Evolutionary conservation across 37 sponge, comb jelly and placozoan genomes (phyloP), one percentile per base, ranked within the genome.

Genomic region (Bolinopsis microptera): DNA sequence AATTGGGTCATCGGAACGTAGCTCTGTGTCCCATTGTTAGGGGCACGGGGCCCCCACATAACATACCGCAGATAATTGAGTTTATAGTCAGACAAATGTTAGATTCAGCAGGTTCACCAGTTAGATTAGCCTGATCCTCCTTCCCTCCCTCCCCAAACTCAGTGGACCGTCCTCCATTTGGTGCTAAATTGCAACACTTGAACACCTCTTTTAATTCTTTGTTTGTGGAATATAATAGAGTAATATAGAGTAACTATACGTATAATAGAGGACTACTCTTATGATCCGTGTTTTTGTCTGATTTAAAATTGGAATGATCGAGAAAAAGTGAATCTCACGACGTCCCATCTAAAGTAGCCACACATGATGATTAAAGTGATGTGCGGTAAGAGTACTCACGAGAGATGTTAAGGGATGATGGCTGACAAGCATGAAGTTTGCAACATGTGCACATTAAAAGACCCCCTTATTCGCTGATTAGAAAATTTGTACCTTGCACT

Each of bases 401-500:
- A n/a, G n/a, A n/a, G n/a, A n/a, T n/a, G n/a, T n/a, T n/a, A n/a
- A n/a, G n/a, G n/a, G n/a, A n/a, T n/a, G n/a, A n/a, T n/a, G 1
- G 80, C 28, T 77, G 80, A 77, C 80, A 77, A 77, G 80, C 80
- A 48, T 48, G 5, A 5, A 77, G 37, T 22, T 77, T 13, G 80
- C 80, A 77, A 77, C 80, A 77, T 77, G 80, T 77, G 80, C 80
- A 32, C 33, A 16, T 77, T 77, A 28, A 77, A 32, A 32, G 80
- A 77, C 80, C 80, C 80, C 80, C 80, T 77, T 35, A 32, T 48
- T 48, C 80, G 33, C 36, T 34, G 80, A 77, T 77, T 77, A 77
- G 80, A 77, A 77, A 77, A 77, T 77, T 77, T 77, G 80, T 77
- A 77, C 80, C 80, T 32, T 32, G 80, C 32, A 32, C 33, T 77